Percentiles rank a stretch among this genome's conserved stretches.
Evolutionary conservation across 2,888 invertebrate species (phyloP).

Genomic region (Girardia tigrina): DNA sequence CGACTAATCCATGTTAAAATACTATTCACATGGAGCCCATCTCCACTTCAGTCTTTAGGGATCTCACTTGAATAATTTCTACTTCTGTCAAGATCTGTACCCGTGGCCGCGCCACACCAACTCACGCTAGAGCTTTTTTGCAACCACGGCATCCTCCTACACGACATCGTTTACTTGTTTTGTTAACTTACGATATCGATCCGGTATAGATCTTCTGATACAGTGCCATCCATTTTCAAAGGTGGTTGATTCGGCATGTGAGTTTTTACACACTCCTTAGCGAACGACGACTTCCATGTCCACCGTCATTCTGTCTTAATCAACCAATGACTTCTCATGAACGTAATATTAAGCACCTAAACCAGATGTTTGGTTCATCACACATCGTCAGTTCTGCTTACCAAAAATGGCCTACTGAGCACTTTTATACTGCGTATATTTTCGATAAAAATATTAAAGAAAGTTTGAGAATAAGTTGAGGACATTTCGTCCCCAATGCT

Average conservation of each 20-base stretch:
- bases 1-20: no score
- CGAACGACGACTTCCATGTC: constrained; percentile 64
- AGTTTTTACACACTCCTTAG: constrained; percentile 58
- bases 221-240: constrained; percentile 60
- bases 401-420: constrained; percentile 63
- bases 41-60: no score
- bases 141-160: no score
- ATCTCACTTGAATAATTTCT: no score
- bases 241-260: constrained; percentile 59
- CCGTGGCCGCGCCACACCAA: no score
- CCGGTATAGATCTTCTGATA: constrained; percentile 55
- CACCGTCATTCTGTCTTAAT: constrained; percentile 62
- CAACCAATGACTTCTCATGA: constrained; percentile 59
- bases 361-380: constrained; percentile 63
- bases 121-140: no score
- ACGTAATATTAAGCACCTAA: constrained; percentile 59
- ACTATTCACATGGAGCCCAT: no score
- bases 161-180: constrained; percentile 38
- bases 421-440: constrained; percentile 52
- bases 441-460: constrained; percentile 57
- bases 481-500: constrained; percentile 60
- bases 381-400: constrained; percentile 68
- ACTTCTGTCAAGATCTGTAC: no score
- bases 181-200: constrained; percentile 44
- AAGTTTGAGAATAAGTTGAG: constrained; percentile 66